A percentile compares a stretch with the other conserved stretches of the same genome.
phyloP scores from a whole-genome alignment of 1,140 invertebrate species.

The Drosophila bocqueti region DNA sequence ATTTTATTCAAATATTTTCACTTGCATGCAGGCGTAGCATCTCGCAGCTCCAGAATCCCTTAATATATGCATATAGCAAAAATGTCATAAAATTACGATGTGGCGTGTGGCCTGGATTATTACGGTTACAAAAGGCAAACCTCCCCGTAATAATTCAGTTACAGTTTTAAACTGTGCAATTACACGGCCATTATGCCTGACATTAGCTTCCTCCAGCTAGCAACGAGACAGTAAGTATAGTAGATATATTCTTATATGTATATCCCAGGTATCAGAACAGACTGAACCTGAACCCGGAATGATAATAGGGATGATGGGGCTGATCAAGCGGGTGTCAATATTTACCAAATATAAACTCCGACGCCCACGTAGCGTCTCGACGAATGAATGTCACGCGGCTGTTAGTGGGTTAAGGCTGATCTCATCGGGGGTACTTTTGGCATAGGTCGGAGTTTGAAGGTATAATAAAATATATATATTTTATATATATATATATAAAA shows the following conservation, averaged over 20 bases:
- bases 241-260: not conserved
- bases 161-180: slow-evolving; percentile 50
- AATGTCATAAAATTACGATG: slow-evolving; percentile 63
- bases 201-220: slow-evolving; percentile 53
- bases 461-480: not conserved
- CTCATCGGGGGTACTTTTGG: not conserved
- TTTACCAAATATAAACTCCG: slow-evolving; percentile 25
- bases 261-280: slow-evolving; percentile 3
- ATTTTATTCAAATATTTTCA: slow-evolving; percentile 36
- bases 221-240: slow-evolving; percentile 25
- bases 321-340: slow-evolving; percentile 34
- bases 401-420: slow-evolving; percentile 34
- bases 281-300: slow-evolving; percentile 8
- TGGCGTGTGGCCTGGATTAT: slow-evolving; percentile 56
- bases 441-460: slow-evolving; percentile 19
- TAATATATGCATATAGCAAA: slow-evolving; percentile 14
- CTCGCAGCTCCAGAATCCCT: slow-evolving; percentile 6
- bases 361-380: slow-evolving; percentile 25
- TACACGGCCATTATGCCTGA: slow-evolving; percentile 54
- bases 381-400: slow-evolving; percentile 41
- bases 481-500: no score
- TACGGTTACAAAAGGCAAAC: slow-evolving; percentile 46
- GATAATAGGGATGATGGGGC: slow-evolving; percentile 1
- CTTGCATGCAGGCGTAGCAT: slow-evolving; percentile 3
- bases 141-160: slow-evolving; percentile 34